Evolutionary conservation across 2,113 vertebrate genomes (phyloP).

Genomic region (Erythrocebus patas): DNA sequence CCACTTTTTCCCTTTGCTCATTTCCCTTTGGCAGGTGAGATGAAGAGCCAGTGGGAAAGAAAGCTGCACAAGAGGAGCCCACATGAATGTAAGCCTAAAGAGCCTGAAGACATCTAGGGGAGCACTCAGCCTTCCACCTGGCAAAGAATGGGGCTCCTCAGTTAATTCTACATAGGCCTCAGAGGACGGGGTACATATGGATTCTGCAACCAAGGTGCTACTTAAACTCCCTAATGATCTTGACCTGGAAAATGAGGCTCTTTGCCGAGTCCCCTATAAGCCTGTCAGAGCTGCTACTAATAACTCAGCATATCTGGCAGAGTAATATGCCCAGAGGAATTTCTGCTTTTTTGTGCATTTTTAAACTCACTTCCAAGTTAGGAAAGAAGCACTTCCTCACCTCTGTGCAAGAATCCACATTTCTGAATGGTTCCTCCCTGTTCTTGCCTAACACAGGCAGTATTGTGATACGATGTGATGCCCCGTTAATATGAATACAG

Average conservation of each 20-base stretch:
- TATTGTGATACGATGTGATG: accelerated
- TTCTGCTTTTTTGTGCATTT: not conserved
- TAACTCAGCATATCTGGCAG: not conserved
- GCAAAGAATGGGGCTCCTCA: not conserved
- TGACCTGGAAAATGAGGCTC: slow-evolving; percentile 12
- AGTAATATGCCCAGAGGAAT: not conserved
- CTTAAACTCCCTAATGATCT: slow-evolving; percentile 50
- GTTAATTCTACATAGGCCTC: not conserved
- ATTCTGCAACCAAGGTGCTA: slow-evolving; percentile 1
- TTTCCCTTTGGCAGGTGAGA: not conserved
- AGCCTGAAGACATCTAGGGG: not conserved
- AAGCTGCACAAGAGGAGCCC: not conserved
- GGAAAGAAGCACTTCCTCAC: not conserved
- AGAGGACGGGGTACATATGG: not conserved
- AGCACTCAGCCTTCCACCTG: not conserved
- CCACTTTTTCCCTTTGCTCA: not conserved
- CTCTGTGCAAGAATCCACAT: not conserved
- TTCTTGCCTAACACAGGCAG: not conserved
- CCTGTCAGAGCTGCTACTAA: not conserved
- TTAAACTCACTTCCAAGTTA: not conserved
- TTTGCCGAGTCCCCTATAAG: not conserved
- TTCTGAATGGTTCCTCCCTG: accelerated
- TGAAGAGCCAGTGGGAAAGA: not conserved
- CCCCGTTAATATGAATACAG: not conserved
- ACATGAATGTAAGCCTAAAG: not conserved